These are phyloP conservation scores for Oligia fasciuncula DNA, from an alignment of 2,888 invertebrate genomes.

Conservation along the genomic window DNA sequence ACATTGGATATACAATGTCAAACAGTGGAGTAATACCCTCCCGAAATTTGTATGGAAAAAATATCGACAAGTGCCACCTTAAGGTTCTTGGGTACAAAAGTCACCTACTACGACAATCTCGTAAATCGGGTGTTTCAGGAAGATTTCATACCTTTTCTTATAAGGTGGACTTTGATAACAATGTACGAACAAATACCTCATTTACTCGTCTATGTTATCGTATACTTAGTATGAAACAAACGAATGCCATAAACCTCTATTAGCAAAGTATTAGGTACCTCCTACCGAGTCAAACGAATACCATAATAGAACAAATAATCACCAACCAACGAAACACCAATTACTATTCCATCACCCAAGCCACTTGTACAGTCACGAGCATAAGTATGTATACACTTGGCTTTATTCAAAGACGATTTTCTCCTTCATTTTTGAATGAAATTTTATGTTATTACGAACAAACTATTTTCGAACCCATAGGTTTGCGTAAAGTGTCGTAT, in stretches of 20 bases:
- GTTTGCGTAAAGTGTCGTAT: too few relatives aligned
- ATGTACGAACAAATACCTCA: not conserved
- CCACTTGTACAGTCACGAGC: constrained; percentile 23
- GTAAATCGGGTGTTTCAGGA: not conserved
- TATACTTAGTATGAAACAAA: not conserved
- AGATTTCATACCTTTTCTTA: not conserved
- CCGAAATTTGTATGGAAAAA: too few relatives aligned
- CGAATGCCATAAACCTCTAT: not conserved
- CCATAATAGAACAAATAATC: not conserved
- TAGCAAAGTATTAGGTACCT: not conserved
- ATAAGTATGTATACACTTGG: too few relatives aligned
- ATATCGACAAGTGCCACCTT: not conserved
- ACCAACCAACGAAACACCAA: constrained; percentile 26
- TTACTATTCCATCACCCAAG: constrained; percentile 44
- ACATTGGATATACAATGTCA: too few relatives aligned
- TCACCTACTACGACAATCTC: not conserved
- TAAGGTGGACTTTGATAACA: not conserved
- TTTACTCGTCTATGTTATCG: not conserved
- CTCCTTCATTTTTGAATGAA: too few relatives aligned
- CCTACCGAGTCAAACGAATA: not conserved
- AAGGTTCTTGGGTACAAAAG: not conserved
- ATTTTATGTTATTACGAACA: too few relatives aligned
- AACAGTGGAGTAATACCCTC: too few relatives aligned
- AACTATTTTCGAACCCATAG: too few relatives aligned
- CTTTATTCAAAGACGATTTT: too few relatives aligned